Percentiles rank a stretch among this genome's conserved stretches.
Evolutionary conservation across 2,113 vertebrate species (phyloP).

Genomic region (Colaptes auratus): DNA sequence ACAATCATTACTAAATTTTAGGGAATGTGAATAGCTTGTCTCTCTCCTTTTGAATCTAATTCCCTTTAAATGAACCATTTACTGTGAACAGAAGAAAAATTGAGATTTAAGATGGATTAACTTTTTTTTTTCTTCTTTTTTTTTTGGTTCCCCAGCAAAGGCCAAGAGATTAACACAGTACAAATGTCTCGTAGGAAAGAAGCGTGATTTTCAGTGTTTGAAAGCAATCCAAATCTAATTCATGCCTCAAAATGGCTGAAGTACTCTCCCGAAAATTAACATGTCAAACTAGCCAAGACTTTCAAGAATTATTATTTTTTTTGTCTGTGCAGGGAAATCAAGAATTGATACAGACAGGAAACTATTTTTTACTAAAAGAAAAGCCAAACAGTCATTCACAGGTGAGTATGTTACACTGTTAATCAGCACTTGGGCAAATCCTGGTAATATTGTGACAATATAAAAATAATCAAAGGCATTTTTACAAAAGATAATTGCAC

Average conservation of each 20-base stretch:
- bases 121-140: neutral
- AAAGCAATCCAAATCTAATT: slow-evolving; percentile 21
- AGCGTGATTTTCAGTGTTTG: neutral
- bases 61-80: neutral
- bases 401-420: neutral
- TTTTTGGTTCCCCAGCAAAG: neutral
- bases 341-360: slow-evolving; percentile 3
- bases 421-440: neutral
- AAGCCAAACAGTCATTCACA: neutral
- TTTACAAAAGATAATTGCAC: neutral
- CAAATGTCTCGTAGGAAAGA: neutral
- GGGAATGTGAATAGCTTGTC: neutral
- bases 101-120: neutral
- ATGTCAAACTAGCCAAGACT: neutral
- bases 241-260: neutral
- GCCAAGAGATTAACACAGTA: neutral
- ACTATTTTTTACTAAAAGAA: neutral
- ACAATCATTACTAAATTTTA: neutral
- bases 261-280: neutral
- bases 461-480: neutral
- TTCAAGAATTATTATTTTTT: neutral
- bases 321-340: neutral
- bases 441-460: neutral
- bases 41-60: neutral
- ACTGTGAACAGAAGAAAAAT: neutral